phyloP scores from a whole-genome alignment of 2,797 vertebrate genomes.

The Lophotriccus pileatus region DNA sequence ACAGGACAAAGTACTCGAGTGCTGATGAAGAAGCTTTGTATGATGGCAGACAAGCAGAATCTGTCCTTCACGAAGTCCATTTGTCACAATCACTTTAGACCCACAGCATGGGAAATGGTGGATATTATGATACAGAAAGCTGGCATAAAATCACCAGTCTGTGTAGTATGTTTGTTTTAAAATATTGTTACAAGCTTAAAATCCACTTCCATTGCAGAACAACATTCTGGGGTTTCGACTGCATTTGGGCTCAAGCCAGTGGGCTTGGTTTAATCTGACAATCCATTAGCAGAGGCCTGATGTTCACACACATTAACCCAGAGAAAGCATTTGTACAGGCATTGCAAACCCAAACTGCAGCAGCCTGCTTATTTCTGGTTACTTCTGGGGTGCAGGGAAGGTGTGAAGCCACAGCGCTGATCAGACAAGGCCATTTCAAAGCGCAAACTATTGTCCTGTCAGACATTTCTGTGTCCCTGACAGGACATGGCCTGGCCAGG shows the following conservation, averaged over 20 bases:
- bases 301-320: background rate
- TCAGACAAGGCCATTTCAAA: background rate
- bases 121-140: background rate
- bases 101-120: fast-evolving
- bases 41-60: background rate
- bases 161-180: background rate
- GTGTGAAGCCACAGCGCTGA: background rate
- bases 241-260: background rate
- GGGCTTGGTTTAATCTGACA: background rate
- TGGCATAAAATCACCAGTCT: background rate
- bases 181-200: background rate
- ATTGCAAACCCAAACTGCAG: background rate
- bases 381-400: background rate
- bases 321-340: background rate
- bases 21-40: background rate
- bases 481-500: background rate
- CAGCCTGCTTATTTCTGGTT: background rate
- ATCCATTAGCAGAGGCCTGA: background rate
- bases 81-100: background rate
- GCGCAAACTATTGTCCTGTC: background rate
- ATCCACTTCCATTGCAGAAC: background rate
- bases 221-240: background rate
- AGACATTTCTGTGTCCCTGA: background rate
- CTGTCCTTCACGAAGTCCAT: background rate
- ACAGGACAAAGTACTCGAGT: background rate